A percentile compares a stretch with the other conserved stretches of the same genome.
Evolutionary conservation across 2,888 invertebrate species (phyloP).

Genomic region (Agrilus mali): DNA sequence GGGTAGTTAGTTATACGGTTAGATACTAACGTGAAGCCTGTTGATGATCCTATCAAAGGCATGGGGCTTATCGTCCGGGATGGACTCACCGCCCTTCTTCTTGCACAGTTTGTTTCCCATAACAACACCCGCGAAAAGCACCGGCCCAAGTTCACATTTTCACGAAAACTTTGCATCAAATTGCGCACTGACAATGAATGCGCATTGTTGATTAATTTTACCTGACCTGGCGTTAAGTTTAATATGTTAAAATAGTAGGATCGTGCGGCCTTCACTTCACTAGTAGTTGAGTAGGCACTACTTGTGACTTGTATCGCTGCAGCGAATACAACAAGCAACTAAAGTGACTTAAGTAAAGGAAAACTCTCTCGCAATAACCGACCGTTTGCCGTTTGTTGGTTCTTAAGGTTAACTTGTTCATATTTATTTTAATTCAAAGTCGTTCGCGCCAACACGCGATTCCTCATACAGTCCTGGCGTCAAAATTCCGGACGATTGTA

Average conservation of each 20-base stretch:
- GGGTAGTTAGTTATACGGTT: too few relatives aligned
- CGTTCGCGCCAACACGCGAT: background rate
- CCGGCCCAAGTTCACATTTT: too few relatives aligned
- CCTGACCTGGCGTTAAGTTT: too few relatives aligned
- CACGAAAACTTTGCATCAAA: too few relatives aligned
- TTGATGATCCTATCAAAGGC: conserved; percentile 29
- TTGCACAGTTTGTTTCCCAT: conserved; percentile 33
- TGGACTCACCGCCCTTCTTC: conserved; percentile 23
- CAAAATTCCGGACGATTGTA: too few relatives aligned
- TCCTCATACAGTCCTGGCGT: too few relatives aligned
- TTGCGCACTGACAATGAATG: too few relatives aligned
- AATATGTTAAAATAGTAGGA: too few relatives aligned
- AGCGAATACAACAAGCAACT: background rate
- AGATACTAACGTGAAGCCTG: conserved; percentile 30
- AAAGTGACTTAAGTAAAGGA: background rate
- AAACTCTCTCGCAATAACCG: too few relatives aligned
- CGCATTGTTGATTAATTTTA: too few relatives aligned
- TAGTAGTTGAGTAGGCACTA: too few relatives aligned
- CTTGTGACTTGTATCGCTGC: background rate
- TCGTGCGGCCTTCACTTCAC: background rate
- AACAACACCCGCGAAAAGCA: background rate
- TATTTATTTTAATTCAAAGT: conserved; percentile 7
- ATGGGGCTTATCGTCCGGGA: conserved; percentile 21
- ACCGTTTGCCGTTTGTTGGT: background rate
- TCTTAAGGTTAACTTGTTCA: conserved; percentile 11